phyloP scores from a whole-genome alignment of 2,888 invertebrate genomes.

The Corbicula japonica region DNA sequence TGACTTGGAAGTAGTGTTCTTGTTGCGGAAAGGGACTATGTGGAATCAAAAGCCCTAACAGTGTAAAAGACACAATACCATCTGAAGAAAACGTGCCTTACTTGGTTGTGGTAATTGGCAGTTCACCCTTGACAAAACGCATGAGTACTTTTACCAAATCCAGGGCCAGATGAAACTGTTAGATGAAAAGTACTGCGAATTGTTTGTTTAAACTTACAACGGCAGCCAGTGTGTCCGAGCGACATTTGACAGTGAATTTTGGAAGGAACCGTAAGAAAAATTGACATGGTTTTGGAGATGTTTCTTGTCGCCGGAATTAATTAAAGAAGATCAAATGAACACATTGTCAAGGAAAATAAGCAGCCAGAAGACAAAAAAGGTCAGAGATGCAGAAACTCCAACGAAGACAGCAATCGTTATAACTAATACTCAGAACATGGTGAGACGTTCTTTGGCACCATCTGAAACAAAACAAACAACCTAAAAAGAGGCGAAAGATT shows the following conservation, averaged over 20 bases:
- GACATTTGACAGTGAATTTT: slow-evolving; percentile 23
- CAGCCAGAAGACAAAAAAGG: background rate
- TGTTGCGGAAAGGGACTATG: slow-evolving; percentile 52
- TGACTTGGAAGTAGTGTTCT: slow-evolving; percentile 44
- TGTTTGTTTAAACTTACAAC: slow-evolving; percentile 27
- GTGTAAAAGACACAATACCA: slow-evolving; percentile 28
- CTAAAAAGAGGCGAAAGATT: background rate
- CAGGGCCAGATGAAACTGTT: slow-evolving; percentile 24
- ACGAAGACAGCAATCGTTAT: background rate
- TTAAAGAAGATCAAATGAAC: background rate
- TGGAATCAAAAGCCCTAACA: slow-evolving; percentile 46
- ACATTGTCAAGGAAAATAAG: no score
- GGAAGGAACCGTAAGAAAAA: slow-evolving; percentile 6
- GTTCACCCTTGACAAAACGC: background rate
- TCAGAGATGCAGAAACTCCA: background rate
- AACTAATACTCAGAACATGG: background rate
- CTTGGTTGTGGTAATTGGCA: background rate
- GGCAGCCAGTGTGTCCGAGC: slow-evolving; percentile 5
- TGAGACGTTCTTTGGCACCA: background rate
- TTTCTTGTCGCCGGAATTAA: background rate
- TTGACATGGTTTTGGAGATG: slow-evolving; percentile 35
- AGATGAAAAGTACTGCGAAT: slow-evolving; percentile 6
- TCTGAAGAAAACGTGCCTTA: slow-evolving; percentile 21
- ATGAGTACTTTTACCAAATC: background rate
- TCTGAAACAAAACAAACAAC: no score